Evolutionary conservation across 2,113 vertebrate genomes (phyloP).

Genomic region (Corydoras maculifer): DNA sequence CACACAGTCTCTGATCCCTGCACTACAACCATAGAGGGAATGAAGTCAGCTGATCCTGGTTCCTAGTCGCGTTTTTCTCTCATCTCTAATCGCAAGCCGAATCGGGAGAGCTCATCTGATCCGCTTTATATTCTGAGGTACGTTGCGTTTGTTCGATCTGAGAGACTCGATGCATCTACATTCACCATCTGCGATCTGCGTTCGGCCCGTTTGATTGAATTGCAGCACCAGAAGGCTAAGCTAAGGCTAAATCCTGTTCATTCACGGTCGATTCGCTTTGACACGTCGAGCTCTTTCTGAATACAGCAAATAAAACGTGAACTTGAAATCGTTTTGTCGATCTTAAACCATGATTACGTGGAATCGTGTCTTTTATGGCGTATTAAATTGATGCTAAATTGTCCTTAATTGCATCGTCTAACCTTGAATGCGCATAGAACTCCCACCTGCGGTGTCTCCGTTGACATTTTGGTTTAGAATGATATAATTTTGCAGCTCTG

Average conservation of each 20-base stretch:
- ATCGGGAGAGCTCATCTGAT: constrained; percentile 32
- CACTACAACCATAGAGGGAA: constrained; percentile 51
- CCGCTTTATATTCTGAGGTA: constrained; percentile 49
- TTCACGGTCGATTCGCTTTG: background rate
- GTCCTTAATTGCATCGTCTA: constrained; percentile 6
- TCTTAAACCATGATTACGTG: background rate
- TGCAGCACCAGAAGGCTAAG: background rate
- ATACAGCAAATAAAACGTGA: background rate
- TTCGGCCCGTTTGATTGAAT: background rate
- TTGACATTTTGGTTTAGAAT: too few species aligned
- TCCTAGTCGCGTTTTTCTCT: constrained; percentile 46
- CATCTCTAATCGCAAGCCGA: constrained; percentile 39
- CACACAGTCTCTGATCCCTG: background rate
- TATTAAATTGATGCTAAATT: background rate
- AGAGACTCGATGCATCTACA: too few species aligned
- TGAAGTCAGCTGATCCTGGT: constrained; percentile 69
- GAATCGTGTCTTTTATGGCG: too few species aligned
- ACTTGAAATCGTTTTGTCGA: background rate
- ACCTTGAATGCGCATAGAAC: constrained; percentile 8
- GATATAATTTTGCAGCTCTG: too few species aligned
- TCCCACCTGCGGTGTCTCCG: background rate
- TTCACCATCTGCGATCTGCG: background rate
- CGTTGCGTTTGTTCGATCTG: background rate
- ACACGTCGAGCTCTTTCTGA: background rate
- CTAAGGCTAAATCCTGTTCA: background rate